phyloP scores from a whole-genome alignment of 2,888 invertebrate genomes.

The Malacosoma neustria region DNA sequence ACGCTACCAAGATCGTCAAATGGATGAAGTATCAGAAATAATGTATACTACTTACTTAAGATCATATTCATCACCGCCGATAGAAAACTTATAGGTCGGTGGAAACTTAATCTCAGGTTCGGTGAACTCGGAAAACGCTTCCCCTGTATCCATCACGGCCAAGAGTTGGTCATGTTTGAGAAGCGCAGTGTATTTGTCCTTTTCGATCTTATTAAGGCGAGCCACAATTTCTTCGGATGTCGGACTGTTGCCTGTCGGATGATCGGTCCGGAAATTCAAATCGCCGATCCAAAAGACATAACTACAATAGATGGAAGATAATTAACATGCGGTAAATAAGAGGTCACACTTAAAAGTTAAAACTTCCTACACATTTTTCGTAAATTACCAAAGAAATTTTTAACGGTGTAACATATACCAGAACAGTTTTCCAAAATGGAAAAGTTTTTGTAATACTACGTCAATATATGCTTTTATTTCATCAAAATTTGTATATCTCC shows the following conservation, averaged over 20 bases:
- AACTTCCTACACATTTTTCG: no score
- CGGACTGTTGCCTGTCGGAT: constrained; percentile 76
- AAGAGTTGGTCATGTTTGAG: constrained; percentile 85
- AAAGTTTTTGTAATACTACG: no score
- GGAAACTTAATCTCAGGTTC: constrained; percentile 86
- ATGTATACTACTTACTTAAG: constrained; percentile 81
- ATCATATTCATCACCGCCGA: constrained; percentile 85
- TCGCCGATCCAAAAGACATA: constrained; percentile 96
- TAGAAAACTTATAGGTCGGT: constrained; percentile 90
- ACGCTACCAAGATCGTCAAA: no score
- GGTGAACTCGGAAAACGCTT: constrained; percentile 88
- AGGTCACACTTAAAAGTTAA: no score
- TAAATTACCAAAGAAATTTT: no score
- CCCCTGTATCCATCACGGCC: constrained; percentile 80
- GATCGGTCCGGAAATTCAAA: constrained; percentile 87
- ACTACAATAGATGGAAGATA: no score
- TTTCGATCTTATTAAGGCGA: constrained; percentile 76
- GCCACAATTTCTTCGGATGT: constrained; percentile 80
- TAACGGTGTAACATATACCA: no score
- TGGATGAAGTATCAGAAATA: no score
- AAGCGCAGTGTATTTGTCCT: constrained; percentile 78
- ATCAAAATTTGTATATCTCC: no score
- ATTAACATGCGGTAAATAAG: no score
- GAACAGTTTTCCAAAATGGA: no score
- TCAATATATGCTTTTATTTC: no score